Evolutionary conservation across 1,140 invertebrate species (phyloP), one percentile per base, ranked within the genome.

Genomic region (Tetramorium simillimum): DNA sequence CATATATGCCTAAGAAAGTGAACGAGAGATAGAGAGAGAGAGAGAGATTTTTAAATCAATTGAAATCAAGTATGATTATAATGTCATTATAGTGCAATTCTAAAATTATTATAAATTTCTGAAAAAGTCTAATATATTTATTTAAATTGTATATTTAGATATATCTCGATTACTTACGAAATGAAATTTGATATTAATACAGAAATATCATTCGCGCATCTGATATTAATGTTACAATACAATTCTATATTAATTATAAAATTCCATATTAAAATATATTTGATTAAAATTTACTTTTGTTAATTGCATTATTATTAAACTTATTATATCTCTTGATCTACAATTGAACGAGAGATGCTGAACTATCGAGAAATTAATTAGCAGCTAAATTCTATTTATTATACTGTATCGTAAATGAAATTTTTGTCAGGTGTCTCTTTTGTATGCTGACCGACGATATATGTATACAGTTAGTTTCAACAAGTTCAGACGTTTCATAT

Each of bases 401-500:
- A 18, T 21, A 16, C 0, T 7, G 21, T 37, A 10, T 12, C n/a
- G 12, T 28, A 60, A 33, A 28, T 21, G 5, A 33, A 53, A 24
- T 5, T 67, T 53, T 28, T 53, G 21, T 24, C 14, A 37, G 2
- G n/a, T 21, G n/a, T 46, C 7, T 24, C 43, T 33, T 80, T 67
- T 40, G n/a, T 51, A 80, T 40, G 18, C 49, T 14, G 46, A 53
- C 24, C 60, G 14, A 21, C 60, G 43, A 33, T 21, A n/a, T 40
- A 40, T 60, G 24, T 46, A 33, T 33, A 58, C 24, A 84, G 49
- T 16, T n/a, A 84, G 18, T 73, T 73, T 62, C 14, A 40, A 21
- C 69, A 85, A 87, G 53, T 69, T 88, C 51, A 69, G 67, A 72
- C 40, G 58, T 53, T 69, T 56, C 63, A 58, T 73, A 78, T 87